Base-by-base conservation (phyloP, 2,888 invertebrate genomes). In the Pristionchus mayeri region DNA sequence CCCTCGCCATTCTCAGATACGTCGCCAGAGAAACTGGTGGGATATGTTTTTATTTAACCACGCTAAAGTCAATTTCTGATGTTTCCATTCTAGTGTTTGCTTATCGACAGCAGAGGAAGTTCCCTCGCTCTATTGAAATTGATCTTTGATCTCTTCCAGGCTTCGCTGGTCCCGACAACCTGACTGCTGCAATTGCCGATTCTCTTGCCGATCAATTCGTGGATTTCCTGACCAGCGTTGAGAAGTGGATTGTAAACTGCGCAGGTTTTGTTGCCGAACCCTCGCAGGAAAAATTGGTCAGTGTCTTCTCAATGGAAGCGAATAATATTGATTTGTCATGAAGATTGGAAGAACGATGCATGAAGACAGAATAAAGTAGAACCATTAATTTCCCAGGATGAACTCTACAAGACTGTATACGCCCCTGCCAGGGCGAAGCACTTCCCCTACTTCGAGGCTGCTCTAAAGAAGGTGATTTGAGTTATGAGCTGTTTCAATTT, bases 91-190 rank as follows among this genome's bases (percentile, higher is more conserved):
- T n/a, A n/a, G n/a, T n/a, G n/a, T n/a, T n/a, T n/a, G n/a, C n/a
- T n/a, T n/a, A n/a, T n/a, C n/a, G n/a, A n/a, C n/a, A n/a, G n/a
- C n/a, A n/a, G n/a, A n/a, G n/a, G n/a, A n/a, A n/a, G n/a, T n/a
- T n/a, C n/a, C n/a, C n/a, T n/a, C n/a, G n/a, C n/a, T n/a, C n/a
- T n/a, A n/a, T n/a, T n/a, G n/a, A n/a, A 34, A 13, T 34, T 34
- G 63, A 63, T 63, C 34, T 63, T 63, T 63, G 63, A 63, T 63
- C 63, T 63, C 24, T 63, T n/a, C n/a, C n/a, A 76, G 76, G 76
- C 3, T 76, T 24, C 48, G 48, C 48, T 6, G 76, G 76, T 48
- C 27, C 44, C 0, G 16, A 48, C 50, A 76, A 76, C 27, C 50
- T 76, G 27, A 13, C 44, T 6, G 50, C 44, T 16, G 76, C 76